Conservation (phyloP, 2,888 invertebrate genomes). For the Macropis europaea region DNA sequence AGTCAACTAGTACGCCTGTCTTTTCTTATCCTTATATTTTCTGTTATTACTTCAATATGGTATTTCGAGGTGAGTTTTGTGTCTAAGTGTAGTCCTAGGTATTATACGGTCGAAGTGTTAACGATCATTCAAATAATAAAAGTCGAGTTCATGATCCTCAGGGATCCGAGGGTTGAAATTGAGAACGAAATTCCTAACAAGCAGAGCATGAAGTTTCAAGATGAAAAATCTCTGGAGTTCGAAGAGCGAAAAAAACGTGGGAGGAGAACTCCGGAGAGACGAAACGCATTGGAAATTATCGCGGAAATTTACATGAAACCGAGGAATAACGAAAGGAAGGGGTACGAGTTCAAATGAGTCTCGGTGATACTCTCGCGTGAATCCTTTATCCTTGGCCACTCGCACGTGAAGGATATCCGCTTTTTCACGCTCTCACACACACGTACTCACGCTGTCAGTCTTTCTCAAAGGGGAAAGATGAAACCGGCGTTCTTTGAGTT, state of each 20-base stretch:
- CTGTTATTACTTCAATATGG: too few relatives aligned
- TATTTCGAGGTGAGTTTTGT: too few relatives aligned
- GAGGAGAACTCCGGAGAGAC: background rate
- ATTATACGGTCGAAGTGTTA: too few relatives aligned
- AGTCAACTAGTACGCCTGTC: too few relatives aligned
- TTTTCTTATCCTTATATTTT: too few relatives aligned
- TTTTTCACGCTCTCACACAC: background rate
- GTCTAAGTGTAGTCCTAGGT: too few relatives aligned
- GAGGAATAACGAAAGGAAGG: background rate
- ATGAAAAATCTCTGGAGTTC: background rate
- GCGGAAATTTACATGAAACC: slow-evolving; percentile 1
- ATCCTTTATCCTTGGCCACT: slow-evolving; percentile 10
- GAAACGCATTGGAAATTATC: background rate
- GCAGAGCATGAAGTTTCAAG: background rate
- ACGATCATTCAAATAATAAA: background rate
- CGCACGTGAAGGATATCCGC: background rate
- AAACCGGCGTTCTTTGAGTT: slow-evolving; percentile 30
- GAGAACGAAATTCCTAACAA: background rate
- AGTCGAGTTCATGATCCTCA: background rate
- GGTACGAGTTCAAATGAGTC: background rate
- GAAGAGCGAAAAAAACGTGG: background rate
- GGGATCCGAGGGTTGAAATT: background rate
- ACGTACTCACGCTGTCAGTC: background rate
- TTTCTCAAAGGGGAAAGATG: background rate
- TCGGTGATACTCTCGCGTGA: slow-evolving; percentile 9